phyloP scores from a whole-genome alignment of 2,888 invertebrate genomes.

The Harpagoxenus sublaevis region DNA sequence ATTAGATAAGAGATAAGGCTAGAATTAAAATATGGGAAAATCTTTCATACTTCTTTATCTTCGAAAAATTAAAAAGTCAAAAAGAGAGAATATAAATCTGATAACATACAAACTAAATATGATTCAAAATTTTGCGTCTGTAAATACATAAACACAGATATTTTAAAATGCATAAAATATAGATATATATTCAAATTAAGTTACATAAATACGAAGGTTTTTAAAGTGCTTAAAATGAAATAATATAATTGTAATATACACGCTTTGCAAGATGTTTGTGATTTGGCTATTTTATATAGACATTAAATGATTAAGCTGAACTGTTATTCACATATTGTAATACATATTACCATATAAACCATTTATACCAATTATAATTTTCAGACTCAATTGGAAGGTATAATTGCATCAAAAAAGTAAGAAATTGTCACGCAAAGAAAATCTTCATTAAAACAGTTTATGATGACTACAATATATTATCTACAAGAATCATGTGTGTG shows the following conservation, averaged over 20 bases:
- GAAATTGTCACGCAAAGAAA: background rate
- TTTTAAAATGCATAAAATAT: background rate
- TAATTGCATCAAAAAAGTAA: conserved; percentile 97
- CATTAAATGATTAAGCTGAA: background rate
- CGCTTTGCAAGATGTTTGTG: background rate
- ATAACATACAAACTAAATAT: background rate
- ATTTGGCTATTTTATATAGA: background rate
- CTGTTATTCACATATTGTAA: background rate
- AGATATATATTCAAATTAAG: background rate
- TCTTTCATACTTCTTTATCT: background rate
- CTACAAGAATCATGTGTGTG: conserved; percentile 3
- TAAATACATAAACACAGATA: background rate
- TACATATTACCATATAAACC: background rate
- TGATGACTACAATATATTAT: background rate
- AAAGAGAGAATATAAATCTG: background rate
- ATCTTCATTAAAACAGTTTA: background rate
- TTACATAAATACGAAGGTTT: background rate
- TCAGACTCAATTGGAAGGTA: conserved; percentile 97
- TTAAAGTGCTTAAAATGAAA: background rate
- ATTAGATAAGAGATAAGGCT: background rate
- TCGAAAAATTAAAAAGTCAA: background rate
- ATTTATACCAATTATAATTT: conserved; percentile 77
- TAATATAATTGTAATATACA: background rate
- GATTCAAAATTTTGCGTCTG: background rate
- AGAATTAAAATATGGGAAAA: background rate